Base-by-base conservation (phyloP, 2,797 vertebrate genomes). In the Rallus crepitans region DNA sequence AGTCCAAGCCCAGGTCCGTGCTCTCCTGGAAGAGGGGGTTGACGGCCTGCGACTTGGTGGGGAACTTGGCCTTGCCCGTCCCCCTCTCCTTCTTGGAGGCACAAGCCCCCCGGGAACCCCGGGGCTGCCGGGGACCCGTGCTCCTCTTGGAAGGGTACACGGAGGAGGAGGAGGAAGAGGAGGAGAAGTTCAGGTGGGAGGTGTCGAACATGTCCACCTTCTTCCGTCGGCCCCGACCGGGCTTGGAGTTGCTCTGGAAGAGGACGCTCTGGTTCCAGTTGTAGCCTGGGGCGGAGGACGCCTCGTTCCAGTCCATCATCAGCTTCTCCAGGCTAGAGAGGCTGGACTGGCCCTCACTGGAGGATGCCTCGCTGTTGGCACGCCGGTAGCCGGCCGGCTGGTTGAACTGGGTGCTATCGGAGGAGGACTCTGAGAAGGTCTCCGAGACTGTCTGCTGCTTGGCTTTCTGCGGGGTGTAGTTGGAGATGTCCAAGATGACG, bases 301-400 rank as follows among this genome's bases (percentile, higher is more conserved):
- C 99, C 97, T 99, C 99, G 0, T 99, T 99, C 99, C 99, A 99
- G 95, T 99, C 99, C 98, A 99, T 99, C 99, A 99, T 99, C 94
- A 99, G 95, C 94, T 99, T 99, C 98, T 99, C 99, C 96, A 99
- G 97, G 96, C 99, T 99, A 70, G 99, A 99, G 84, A 99, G 98
- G 96, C 99, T 99, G 31, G 99, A 99, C 91, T 99, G 99, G 59
- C 98, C 99, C 94, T 99, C 99, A 2, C 98, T 98, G 84, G 98
- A 98, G 4, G 98, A 98, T 23, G 98, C 98, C 90, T 98, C 98
- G 2, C 98, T 98, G 95, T 98, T 98, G 97, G 98, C 97, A 1
- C 98, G 98, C 70, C 98, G 92, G 87, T 98, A 98, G 35, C 94
- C 97, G 0, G 97, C 96, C 0, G 98, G 98, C 97, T 96, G 99